Evolutionary conservation across 2,888 invertebrate species (phyloP).

Genomic region (Meiosimyza decipiens): DNA sequence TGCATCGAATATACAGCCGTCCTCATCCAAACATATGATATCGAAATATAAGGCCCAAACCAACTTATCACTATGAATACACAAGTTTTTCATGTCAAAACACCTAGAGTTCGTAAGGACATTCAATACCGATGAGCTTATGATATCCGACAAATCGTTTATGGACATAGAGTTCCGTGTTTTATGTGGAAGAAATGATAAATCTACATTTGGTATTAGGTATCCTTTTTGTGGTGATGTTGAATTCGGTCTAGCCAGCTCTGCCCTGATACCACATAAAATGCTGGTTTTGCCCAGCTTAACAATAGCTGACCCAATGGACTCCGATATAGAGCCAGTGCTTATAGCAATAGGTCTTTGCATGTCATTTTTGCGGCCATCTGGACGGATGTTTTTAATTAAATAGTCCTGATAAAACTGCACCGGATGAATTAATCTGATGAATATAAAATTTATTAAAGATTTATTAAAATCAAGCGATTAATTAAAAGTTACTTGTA

Average conservation of each 20-base stretch:
- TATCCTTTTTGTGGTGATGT: slow-evolving; percentile 7
- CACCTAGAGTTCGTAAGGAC: not conserved
- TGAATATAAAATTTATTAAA: not conserved
- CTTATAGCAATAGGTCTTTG: slow-evolving; percentile 15
- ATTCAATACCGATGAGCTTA: slow-evolving; percentile 7
- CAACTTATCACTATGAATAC: slow-evolving; percentile 17
- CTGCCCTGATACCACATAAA: slow-evolving; percentile 23
- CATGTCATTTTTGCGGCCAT: slow-evolving; percentile 21
- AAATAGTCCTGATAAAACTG: slow-evolving; percentile 14
- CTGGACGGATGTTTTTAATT: slow-evolving; percentile 7
- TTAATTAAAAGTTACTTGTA: slow-evolving; percentile 15
- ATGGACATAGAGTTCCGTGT: not conserved
- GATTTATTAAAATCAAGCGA: not conserved
- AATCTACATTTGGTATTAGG: slow-evolving; percentile 23
- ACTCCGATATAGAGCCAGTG: slow-evolving; percentile 4
- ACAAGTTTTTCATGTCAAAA: slow-evolving; percentile 14
- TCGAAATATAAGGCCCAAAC: slow-evolving; percentile 25
- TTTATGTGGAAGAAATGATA: slow-evolving; percentile 12
- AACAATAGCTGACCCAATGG: slow-evolving; percentile 16
- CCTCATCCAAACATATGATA: slow-evolving; percentile 20
- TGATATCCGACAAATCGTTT: slow-evolving; percentile 11
- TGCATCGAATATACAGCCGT: slow-evolving; percentile 22
- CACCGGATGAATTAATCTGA: slow-evolving; percentile 5
- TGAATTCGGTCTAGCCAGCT: slow-evolving; percentile 10
- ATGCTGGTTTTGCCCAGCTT: slow-evolving; percentile 15